Evolutionary conservation across 1,140 invertebrate species (phyloP), one percentile per base, ranked within the genome.

Genomic region (Dufourea novaeangliae): DNA sequence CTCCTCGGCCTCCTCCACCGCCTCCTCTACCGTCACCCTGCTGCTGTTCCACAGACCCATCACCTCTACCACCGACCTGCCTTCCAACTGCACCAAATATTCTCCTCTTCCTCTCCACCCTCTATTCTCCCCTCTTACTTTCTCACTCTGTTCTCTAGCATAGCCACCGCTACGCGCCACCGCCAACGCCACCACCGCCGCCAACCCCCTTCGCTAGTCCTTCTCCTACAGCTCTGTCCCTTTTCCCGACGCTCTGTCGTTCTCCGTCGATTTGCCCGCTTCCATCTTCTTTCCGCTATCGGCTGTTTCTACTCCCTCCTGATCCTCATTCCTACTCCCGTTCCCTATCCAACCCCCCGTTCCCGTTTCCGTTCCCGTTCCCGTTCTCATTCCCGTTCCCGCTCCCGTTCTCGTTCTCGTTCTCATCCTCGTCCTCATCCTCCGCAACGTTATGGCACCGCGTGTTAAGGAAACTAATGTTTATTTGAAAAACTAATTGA

Each of bases 401-500:
- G 61, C 70, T 70, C 46, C 41, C 5, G 25, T 8, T 50, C 32
- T 59, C 63, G 62, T 57, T 64, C 69, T 74, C 80, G 7, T 27
- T 37, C 61, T 44, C 61, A 2, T 63, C 37, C n/a, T 46, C 37
- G n/a, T 68, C 46, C 83, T 82, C 81, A 78, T 86, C 80, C 79
- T 84, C 80, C 80, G 81, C 78, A 85, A 86, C 87, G 91, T 92
- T 92, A 92, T 92, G 88, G 91, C 89, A 82, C 83, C 90, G 89
- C 89, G 90, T 92, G 91, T 92, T 92, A 92, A 92, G 90, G 92
- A 92, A 92, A 92, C 91, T 92, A 92, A 92, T 92, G 92, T 92
- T 92, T 92, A 92, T 92, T 92, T 92, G 91, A 92, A 92, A 92
- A 92, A 92, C 91, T 92, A 92, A 92, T 92, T 92, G 91, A 92